Percentiles rank a stretch among this genome's conserved stretches.
Evolutionary conservation across 1,140 invertebrate species (phyloP).

Genomic region (Metopolophium dirhodum): DNA sequence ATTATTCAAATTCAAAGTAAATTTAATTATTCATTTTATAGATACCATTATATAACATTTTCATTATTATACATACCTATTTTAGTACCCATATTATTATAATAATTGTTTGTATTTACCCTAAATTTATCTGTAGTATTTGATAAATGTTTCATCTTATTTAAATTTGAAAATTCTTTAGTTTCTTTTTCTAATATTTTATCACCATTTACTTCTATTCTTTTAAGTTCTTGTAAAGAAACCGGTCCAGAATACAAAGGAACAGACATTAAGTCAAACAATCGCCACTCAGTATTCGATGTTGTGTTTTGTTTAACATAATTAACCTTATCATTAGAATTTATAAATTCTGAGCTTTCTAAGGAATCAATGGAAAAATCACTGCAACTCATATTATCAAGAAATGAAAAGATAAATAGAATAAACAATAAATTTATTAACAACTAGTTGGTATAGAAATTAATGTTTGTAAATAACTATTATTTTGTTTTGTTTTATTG

Average conservation of each 20-base stretch:
- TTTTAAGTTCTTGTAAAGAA: neutral
- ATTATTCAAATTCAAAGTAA: too few relatives aligned
- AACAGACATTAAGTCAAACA: neutral
- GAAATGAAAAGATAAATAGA: neutral
- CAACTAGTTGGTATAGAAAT: conserved; percentile 14
- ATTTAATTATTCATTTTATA: too few relatives aligned
- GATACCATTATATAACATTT: too few relatives aligned
- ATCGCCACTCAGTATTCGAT: neutral
- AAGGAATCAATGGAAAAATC: conserved; percentile 1
- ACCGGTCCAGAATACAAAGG: neutral
- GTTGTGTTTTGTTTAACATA: neutral
- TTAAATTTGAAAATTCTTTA: neutral
- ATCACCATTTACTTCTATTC: neutral
- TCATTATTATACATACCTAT: too few relatives aligned
- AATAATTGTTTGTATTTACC: neutral
- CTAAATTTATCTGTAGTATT: neutral
- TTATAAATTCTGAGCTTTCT: neutral
- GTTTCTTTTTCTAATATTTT: neutral
- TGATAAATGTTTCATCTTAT: neutral
- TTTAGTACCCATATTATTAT: neutral
- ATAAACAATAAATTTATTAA: neutral
- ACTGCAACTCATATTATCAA: neutral
- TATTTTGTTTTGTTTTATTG: conserved; percentile 33
- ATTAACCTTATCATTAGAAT: neutral
- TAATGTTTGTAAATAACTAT: neutral